These are phyloP conservation scores for Drosophila ogumai DNA, from an alignment of 1,140 invertebrate species.

Conservation along the genomic window DNA sequence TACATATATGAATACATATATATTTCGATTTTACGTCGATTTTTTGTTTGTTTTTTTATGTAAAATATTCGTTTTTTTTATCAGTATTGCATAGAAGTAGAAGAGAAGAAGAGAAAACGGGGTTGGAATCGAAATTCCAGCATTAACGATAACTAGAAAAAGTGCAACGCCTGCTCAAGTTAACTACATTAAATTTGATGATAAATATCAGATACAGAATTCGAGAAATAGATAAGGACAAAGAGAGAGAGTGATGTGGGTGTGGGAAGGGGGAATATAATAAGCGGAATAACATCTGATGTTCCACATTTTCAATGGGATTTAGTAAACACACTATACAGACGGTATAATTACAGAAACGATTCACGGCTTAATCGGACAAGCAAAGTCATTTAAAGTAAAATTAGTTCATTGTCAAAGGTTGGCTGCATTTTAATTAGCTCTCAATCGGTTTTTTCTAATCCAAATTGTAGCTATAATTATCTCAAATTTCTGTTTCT, in stretches of 20 bases:
- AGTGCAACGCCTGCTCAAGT: slow-evolving; percentile 39
- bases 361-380: not conserved
- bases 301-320: not conserved
- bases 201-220: slow-evolving; percentile 13
- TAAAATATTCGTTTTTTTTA: slow-evolving; percentile 21
- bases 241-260: not conserved
- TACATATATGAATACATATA: not conserved
- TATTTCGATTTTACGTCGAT: slow-evolving; percentile 18
- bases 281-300: not conserved
- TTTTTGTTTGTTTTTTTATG: slow-evolving; percentile 11
- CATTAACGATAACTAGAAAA: slow-evolving; percentile 73
- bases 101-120: slow-evolving; percentile 81
- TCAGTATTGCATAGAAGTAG: slow-evolving; percentile 72
- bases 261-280: slow-evolving; percentile 1
- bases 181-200: slow-evolving; percentile 42
- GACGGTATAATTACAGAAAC: not conserved
- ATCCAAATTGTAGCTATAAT: not conserved
- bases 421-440: not conserved
- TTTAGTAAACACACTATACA: not conserved
- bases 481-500: not conserved
- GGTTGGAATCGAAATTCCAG: slow-evolving; percentile 82
- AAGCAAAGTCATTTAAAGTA: not conserved
- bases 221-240: slow-evolving; percentile 12
- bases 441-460: not conserved
- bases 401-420: not conserved